Conservation (phyloP, 2,888 invertebrate genomes). For the Aromia moschata region DNA sequence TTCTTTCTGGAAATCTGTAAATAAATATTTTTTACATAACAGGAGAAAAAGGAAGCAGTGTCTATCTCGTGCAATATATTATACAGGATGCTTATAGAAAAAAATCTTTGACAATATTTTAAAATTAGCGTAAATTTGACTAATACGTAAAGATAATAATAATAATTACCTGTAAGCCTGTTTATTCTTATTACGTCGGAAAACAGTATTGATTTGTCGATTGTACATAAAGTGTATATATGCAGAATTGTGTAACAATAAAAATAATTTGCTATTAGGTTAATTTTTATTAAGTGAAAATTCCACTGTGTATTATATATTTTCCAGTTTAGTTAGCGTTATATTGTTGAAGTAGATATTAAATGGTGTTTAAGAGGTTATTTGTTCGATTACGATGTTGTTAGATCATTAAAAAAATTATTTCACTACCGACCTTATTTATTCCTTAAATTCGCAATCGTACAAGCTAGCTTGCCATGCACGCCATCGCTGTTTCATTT, state of each 20-base stretch:
- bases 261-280: constrained; percentile 41
- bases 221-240: constrained; percentile 55
- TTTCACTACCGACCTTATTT: neutral
- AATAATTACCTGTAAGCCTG: constrained; percentile 20
- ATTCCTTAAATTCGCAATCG: neutral
- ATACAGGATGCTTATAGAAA: constrained; percentile 26
- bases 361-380: constrained; percentile 46
- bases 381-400: constrained; percentile 47
- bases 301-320: constrained; percentile 48
- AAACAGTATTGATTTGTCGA: constrained; percentile 50
- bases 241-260: constrained; percentile 41
- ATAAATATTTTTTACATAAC: constrained; percentile 18
- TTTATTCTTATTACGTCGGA: constrained; percentile 33
- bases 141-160: constrained; percentile 24
- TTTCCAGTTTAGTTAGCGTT: constrained; percentile 34
- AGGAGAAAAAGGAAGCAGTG: constrained; percentile 25
- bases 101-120: constrained; percentile 38
- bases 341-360: constrained; percentile 27
- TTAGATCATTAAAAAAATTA: constrained; percentile 44
- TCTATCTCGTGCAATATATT: constrained; percentile 35
- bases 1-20: constrained; percentile 24
- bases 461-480: too few relatives aligned
- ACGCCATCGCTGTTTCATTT: neutral
- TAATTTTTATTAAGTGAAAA: constrained; percentile 47
- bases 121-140: constrained; percentile 24